Conservation (phyloP, 2,797 vertebrate species). For the Acanthurus lineatus region DNA sequence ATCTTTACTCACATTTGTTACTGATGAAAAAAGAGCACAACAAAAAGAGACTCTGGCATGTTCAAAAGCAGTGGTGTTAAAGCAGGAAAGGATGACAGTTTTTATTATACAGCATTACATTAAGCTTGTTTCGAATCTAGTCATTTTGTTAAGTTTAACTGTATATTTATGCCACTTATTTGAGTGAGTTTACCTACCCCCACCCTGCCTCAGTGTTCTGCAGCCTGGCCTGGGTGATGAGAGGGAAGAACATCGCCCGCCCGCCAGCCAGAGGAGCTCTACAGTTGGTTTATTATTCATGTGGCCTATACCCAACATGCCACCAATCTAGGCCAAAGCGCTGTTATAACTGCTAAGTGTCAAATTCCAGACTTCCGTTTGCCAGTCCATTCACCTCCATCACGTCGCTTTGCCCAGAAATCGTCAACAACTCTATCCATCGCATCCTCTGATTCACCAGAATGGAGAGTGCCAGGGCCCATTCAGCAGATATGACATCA, state of each 20-base stretch:
- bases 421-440: constrained; percentile 51
- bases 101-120: neutral
- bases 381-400: constrained; percentile 73
- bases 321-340: constrained; percentile 81
- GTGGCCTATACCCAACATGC: constrained; percentile 70
- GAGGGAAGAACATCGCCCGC: constrained; percentile 72
- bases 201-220: constrained; percentile 38
- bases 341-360: constrained; percentile 76
- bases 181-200: constrained; percentile 37
- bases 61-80: constrained; percentile 13
- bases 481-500: constrained; percentile 59
- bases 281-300: constrained; percentile 84
- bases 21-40: constrained; percentile 11
- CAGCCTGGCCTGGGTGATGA: constrained; percentile 49
- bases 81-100: neutral
- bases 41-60: neutral
- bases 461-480: constrained; percentile 34
- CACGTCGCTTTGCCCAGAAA: constrained; percentile 55
- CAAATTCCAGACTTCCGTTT: constrained; percentile 63
- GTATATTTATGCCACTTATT: constrained; percentile 46
- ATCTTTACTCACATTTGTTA: constrained; percentile 49
- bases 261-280: constrained; percentile 75
- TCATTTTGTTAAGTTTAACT: constrained; percentile 43
- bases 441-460: constrained; percentile 60
- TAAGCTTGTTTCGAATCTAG: constrained; percentile 26